These are phyloP conservation scores for Propithecus coquereli DNA, from an alignment of 2,113 vertebrate genomes.

Conservation along the genomic window DNA sequence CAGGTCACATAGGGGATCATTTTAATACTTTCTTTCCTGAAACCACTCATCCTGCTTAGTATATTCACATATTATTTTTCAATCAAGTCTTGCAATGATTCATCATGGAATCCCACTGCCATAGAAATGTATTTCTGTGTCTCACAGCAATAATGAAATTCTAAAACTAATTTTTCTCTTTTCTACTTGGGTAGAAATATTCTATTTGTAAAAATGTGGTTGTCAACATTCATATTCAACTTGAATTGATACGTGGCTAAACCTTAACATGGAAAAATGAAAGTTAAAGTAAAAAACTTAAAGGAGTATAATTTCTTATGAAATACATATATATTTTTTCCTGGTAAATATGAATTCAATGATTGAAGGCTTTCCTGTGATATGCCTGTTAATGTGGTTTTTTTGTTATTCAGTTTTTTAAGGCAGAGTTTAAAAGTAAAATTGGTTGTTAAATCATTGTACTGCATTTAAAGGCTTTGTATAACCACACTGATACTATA, in stretches of 20 bases:
- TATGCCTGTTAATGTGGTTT: neutral
- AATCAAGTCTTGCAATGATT: neutral
- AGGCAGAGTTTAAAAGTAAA: neutral
- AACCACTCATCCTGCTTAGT: neutral
- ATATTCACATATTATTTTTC: neutral
- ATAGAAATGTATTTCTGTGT: neutral
- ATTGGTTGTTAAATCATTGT: neutral
- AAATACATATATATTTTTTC: neutral
- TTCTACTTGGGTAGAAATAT: neutral
- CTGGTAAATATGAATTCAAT: neutral
- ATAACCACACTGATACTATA: neutral
- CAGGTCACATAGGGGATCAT: neutral
- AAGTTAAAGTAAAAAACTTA: neutral
- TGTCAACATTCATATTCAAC: neutral
- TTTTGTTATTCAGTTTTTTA: neutral
- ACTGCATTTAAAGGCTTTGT: neutral
- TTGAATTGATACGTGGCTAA: conserved; percentile 19
- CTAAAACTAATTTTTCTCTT: neutral
- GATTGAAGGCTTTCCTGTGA: neutral
- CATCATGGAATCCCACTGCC: neutral
- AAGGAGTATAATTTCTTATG: neutral
- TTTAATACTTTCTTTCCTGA: neutral
- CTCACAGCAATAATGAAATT: neutral
- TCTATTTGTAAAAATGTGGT: conserved; percentile 19
- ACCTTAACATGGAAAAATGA: neutral